Percentiles rank a stretch among this genome's conserved stretches.
Evolutionary conservation across 2,888 invertebrate species (phyloP).

Genomic region (Limnephilus lunatus): DNA sequence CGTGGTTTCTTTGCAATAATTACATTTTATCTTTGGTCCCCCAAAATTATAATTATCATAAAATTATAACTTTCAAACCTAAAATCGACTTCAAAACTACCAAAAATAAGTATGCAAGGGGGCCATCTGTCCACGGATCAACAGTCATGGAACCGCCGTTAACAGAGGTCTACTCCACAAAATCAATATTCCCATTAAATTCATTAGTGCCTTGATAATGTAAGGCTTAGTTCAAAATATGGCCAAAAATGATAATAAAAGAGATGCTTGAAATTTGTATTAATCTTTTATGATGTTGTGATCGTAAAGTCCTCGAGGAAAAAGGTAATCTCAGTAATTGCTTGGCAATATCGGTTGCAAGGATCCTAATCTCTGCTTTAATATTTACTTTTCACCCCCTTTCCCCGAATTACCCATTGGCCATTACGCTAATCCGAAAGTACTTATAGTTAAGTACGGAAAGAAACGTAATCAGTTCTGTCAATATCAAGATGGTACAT

Average conservation of each 20-base stretch:
- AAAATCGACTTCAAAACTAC: too few species aligned
- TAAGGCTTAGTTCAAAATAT: neutral
- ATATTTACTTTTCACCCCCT: neutral
- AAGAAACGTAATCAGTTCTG: neutral
- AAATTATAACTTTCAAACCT: too few species aligned
- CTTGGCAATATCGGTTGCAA: neutral
- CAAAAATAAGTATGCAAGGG: too few species aligned
- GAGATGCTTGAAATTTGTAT: neutral
- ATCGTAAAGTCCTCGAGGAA: neutral
- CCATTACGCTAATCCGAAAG: neutral
- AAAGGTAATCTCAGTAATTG: neutral
- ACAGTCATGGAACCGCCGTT: too few species aligned
- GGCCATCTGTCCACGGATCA: too few species aligned
- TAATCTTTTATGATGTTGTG: neutral
- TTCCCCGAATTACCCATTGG: neutral
- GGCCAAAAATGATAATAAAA: neutral
- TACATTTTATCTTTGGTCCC: too few species aligned
- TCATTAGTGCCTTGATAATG: neutral
- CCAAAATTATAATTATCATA: too few species aligned
- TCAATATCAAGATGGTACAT: neutral
- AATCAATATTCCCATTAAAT: neutral
- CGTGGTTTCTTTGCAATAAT: too few species aligned
- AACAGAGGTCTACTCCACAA: neutral
- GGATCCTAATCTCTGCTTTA: neutral
- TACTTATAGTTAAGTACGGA: neutral